Evolutionary conservation across 2,797 vertebrate species (phyloP), one percentile per base, ranked within the genome.

Genomic region (Austrolebias charrua): DNA sequence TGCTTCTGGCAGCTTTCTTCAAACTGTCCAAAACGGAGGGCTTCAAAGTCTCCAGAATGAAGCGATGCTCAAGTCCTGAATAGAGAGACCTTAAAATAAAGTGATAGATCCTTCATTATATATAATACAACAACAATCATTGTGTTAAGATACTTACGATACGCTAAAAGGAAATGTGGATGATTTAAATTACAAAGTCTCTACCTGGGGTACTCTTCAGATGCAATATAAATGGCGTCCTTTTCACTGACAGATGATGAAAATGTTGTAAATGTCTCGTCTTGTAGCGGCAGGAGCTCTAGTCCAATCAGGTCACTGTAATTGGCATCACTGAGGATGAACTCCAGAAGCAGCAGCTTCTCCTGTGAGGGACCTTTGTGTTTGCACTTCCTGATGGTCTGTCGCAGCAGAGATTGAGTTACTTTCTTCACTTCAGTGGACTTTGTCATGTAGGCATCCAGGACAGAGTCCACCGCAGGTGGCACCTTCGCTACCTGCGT

Each of bases 281-380:
- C 95, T 77, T 99, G 96, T 57, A 98, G 89, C 1, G 97, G 96
- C 40, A 99, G 91, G 63, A 99, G 92, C 76, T 98, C 97, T 62
- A 99, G 86, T 51, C 97, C 97, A 49, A 98, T 95, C 66, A 99
- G 94, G 52, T 99, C 97, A 60, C 92, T 92, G 86, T 96, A 99
- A 80, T 93, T 93, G 50, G 71, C 86, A 66, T 99, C 98, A 15
- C 93, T 93, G 19, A 99, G 95, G 19, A 90, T 92, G 47, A 96
- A 99, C 73, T 98, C 95, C 62, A 99, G 84, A 52, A 99, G 92
- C 70, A 93, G 84, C 53, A 97, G 93, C 79, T 95, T 96, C 71
- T 97, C 95, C 45, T 88, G 82, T n/a, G 90, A 64, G 45, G 93
- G 29, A 20, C 94, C 95, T 81, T 75, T 90, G 71, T 94, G 96